Percentiles rank a stretch among this genome's conserved stretches.
Conservation (phyloP, 2,797 vertebrate species). For the Chromobotia macracanthus region DNA sequence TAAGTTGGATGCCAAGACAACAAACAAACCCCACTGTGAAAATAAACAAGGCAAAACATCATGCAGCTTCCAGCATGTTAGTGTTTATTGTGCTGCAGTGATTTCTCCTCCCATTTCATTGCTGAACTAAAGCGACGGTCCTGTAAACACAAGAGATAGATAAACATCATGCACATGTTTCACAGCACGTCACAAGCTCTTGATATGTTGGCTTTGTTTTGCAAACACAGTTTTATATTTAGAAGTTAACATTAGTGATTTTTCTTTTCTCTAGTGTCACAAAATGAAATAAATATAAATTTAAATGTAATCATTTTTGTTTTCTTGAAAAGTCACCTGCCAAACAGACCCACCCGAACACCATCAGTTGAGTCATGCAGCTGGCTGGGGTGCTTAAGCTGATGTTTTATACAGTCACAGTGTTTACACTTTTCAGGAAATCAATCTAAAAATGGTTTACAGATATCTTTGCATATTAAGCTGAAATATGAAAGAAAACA, state of each 20-base stretch:
- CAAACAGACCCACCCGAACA: neutral
- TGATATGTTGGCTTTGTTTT: too few species aligned
- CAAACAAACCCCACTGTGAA: slow-evolving; percentile 66
- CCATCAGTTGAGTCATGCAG: too few species aligned
- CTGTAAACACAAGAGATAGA: slow-evolving; percentile 13
- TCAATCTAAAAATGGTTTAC: too few species aligned
- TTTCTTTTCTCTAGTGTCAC: too few species aligned
- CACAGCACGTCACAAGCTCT: neutral
- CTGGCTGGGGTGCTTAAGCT: too few species aligned
- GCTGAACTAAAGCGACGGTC: slow-evolving; percentile 35
- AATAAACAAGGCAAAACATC: slow-evolving; percentile 52
- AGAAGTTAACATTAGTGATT: too few species aligned
- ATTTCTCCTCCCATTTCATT: slow-evolving; percentile 32
- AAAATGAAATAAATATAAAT: neutral
- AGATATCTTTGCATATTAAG: too few species aligned
- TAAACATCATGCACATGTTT: neutral
- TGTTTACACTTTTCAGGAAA: too few species aligned
- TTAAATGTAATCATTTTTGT: too few species aligned
- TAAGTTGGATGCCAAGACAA: slow-evolving; percentile 63
- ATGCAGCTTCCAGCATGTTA: slow-evolving; percentile 63
- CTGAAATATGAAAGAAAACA: too few species aligned
- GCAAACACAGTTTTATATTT: too few species aligned
- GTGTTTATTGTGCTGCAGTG: slow-evolving; percentile 62
- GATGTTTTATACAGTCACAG: too few species aligned
- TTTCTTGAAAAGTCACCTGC: neutral